A percentile compares a stretch with the other conserved stretches of the same genome.
Conservation (phyloP, 2,797 vertebrate genomes). For the Neostethus bicornis region DNA sequence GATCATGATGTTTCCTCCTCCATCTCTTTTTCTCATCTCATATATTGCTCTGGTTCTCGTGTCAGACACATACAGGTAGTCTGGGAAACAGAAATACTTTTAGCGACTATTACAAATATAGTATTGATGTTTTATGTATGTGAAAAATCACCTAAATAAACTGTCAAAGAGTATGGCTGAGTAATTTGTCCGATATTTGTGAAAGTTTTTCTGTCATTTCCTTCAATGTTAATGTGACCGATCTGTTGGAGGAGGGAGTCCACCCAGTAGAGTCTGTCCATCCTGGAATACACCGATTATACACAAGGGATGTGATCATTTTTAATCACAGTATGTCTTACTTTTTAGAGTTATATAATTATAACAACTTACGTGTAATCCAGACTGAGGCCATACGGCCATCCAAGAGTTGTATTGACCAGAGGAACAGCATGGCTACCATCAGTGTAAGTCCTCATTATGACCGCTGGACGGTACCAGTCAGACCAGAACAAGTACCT, state of each 20-base stretch:
- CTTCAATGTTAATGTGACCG: constrained; percentile 65
- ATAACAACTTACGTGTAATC: constrained; percentile 78
- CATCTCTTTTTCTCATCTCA: constrained; percentile 78
- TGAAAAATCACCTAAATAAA: constrained; percentile 72
- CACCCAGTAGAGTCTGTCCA: constrained; percentile 78
- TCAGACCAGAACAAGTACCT: constrained; percentile 82
- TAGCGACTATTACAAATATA: too few relatives aligned
- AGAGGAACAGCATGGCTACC: constrained; percentile 77
- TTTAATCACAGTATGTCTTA: neutral
- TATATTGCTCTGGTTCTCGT: constrained; percentile 69
- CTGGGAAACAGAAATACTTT: constrained; percentile 45
- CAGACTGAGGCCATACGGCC: constrained; percentile 74
- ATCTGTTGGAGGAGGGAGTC: constrained; percentile 73
- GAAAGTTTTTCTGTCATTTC: constrained; percentile 70
- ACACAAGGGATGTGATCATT: neutral
- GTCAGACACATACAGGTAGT: constrained; percentile 76
- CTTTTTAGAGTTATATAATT: too few relatives aligned
- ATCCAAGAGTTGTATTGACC: constrained; percentile 78
- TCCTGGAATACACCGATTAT: constrained; percentile 45
- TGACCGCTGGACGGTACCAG: constrained; percentile 78
- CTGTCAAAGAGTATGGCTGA: constrained; percentile 73
- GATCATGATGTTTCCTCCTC: constrained; percentile 69
- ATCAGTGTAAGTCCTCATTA: constrained; percentile 73
- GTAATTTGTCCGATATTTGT: constrained; percentile 77
- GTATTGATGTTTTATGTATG: too few relatives aligned